phyloP scores from a whole-genome alignment of 1,140 invertebrate genomes.

The Temnothorax nylanderi region DNA sequence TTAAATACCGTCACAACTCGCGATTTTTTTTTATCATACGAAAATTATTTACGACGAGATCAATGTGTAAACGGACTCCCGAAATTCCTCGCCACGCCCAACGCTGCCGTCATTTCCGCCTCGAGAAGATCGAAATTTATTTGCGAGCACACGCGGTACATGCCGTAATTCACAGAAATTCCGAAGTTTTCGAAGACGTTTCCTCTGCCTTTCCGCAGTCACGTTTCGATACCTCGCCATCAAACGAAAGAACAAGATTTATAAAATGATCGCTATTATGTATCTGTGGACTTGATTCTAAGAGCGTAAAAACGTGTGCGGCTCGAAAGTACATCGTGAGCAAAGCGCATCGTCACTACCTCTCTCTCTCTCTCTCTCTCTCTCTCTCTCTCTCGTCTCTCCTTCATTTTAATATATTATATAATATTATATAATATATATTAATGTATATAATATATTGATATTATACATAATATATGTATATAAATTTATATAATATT shows the following conservation, averaged over 20 bases:
- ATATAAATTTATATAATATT: not conserved
- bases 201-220: not conserved
- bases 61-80: conserved; percentile 10
- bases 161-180: not conserved
- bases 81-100: not conserved
- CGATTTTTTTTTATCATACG: conserved; percentile 11
- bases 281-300: conserved; percentile 3
- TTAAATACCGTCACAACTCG: conserved; percentile 17
- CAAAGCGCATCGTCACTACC: not conserved
- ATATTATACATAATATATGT: not conserved
- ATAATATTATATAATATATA: conserved; percentile 5
- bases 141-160: not conserved
- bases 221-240: not conserved
- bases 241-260: conserved; percentile 21
- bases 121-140: conserved; percentile 2
- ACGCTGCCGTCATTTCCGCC: not conserved
- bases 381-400: not conserved
- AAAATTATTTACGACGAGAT: conserved; percentile 40
- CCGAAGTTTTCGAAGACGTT: not conserved
- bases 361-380: not conserved
- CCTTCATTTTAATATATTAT: not conserved
- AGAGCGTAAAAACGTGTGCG: conserved; percentile 26
- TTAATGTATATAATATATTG: not conserved
- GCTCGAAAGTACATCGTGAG: conserved; percentile 26
- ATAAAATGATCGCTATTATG: conserved; percentile 39